Evolutionary conservation across 2,113 vertebrate species (phyloP).

Genomic region (Chascanopsetta lugubris): DNA sequence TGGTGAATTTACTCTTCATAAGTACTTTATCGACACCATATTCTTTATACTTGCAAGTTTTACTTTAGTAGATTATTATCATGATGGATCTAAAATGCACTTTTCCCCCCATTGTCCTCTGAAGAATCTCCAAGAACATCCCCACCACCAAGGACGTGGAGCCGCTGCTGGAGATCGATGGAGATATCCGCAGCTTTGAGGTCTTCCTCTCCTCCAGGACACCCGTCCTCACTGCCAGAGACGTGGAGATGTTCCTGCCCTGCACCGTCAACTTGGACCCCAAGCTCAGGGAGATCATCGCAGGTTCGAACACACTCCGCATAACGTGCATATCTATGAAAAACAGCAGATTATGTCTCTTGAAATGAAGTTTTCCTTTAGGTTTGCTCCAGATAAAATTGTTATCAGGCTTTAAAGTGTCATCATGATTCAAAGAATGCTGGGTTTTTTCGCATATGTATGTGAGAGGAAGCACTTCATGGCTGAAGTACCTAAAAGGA

Average conservation of each 20-base stretch:
- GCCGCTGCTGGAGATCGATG: constrained; percentile 96
- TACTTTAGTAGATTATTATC: too few species aligned
- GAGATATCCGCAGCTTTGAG: constrained; percentile 95
- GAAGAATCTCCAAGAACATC: constrained; percentile 96
- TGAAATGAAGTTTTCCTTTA: too few species aligned
- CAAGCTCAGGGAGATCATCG: constrained; percentile 97
- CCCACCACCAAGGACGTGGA: constrained; percentile 98
- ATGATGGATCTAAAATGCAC: too few species aligned
- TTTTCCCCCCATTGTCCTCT: background rate
- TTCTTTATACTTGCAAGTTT: too few species aligned
- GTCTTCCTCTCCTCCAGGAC: constrained; percentile 96
- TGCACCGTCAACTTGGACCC: constrained; percentile 98
- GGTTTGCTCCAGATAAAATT: too few species aligned
- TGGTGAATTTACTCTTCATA: too few species aligned
- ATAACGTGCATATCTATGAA: background rate
- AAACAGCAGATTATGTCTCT: constrained; percentile 4
- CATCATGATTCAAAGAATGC: background rate
- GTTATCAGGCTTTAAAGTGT: background rate
- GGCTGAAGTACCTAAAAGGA: background rate
- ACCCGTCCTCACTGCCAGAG: constrained; percentile 90
- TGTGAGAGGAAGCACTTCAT: constrained; percentile 6
- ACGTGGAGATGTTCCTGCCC: constrained; percentile 94
- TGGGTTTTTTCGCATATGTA: background rate
- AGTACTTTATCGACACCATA: too few species aligned
- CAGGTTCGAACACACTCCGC: constrained; percentile 80